A percentile compares a stretch with the other conserved stretches of the same genome.
These are phyloP conservation scores for Loripinus fragilis DNA, from an alignment of 2,888 invertebrate species.

Conservation along the genomic window DNA sequence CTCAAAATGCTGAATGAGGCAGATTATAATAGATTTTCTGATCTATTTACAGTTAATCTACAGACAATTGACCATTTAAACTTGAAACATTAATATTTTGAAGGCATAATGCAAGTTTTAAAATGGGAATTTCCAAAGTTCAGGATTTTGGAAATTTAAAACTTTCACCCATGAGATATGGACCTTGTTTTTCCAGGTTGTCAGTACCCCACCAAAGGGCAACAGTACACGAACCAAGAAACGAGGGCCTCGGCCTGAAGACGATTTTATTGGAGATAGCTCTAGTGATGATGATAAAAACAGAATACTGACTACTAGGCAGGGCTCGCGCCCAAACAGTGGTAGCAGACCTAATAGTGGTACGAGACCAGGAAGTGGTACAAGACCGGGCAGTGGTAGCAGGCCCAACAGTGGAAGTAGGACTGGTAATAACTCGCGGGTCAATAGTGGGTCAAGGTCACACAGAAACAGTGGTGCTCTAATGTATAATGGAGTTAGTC, in stretches of 20 bases:
- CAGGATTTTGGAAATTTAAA: no score
- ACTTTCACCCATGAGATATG: no score
- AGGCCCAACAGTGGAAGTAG: slow-evolving; percentile 63
- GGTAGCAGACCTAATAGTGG: slow-evolving; percentile 63
- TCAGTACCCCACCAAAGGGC: slow-evolving; percentile 32
- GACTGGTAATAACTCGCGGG: slow-evolving; percentile 41
- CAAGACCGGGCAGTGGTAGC: slow-evolving; percentile 54
- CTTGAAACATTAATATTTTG: no score
- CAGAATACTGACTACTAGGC: slow-evolving; percentile 26
- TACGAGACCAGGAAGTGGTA: slow-evolving; percentile 53
- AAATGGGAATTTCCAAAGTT: no score
- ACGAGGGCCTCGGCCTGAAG: slow-evolving; percentile 75
- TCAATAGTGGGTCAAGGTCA: slow-evolving; percentile 52
- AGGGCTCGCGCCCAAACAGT: slow-evolving; percentile 68
- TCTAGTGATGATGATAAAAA: slow-evolving; percentile 65
- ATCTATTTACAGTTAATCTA: no score
- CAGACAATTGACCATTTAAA: no score
- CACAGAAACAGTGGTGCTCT: slow-evolving; percentile 20
- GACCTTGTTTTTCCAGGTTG: slow-evolving; percentile 23
- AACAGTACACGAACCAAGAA: slow-evolving; percentile 35
- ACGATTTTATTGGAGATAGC: slow-evolving; percentile 74
- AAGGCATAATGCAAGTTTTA: no score
- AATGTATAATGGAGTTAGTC: slow-evolving; percentile 9
- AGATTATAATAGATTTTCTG: no score
- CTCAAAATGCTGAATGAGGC: no score